These are phyloP conservation scores for Drosophila ambigua DNA, from an alignment of 1,140 invertebrate genomes.

Conservation along the genomic window DNA sequence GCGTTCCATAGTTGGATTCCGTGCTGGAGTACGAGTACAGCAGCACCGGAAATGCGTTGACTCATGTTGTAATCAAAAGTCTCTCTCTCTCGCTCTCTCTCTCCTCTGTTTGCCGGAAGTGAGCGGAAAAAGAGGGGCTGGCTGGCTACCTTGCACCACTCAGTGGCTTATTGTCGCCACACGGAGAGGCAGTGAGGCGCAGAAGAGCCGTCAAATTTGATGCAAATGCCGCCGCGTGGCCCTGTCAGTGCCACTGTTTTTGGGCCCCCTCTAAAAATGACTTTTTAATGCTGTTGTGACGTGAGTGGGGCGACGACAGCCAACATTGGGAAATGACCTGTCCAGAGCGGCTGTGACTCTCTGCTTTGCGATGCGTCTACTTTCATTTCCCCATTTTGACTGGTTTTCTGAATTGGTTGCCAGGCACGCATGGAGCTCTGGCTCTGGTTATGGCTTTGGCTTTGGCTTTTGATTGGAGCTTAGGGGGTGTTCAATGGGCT, in stretches of 20 bases:
- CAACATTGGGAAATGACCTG: too few relatives aligned
- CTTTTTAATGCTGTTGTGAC: conserved; percentile 43
- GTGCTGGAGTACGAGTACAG: neutral
- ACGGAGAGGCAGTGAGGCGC: conserved; percentile 61
- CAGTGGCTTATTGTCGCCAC: conserved; percentile 8
- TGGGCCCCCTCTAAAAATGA: conserved; percentile 22
- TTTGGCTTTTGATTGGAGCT: conserved; percentile 39
- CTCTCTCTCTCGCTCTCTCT: neutral
- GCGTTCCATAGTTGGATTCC: conserved; percentile 61
- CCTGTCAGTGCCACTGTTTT: neutral
- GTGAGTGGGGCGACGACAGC: conserved; percentile 13
- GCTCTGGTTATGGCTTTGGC: neutral
- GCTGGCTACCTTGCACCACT: conserved; percentile 46
- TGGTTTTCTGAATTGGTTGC: conserved; percentile 20
- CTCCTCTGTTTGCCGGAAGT: conserved; percentile 44
- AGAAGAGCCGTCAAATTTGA: conserved; percentile 52
- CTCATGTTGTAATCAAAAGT: conserved; percentile 4
- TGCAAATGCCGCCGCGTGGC: conserved; percentile 36
- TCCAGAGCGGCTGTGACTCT: neutral
- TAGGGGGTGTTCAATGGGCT: conserved; percentile 17
- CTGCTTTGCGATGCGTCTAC: conserved; percentile 1
- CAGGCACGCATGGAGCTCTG: conserved; percentile 33
- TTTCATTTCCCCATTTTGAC: neutral
- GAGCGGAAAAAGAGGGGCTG: conserved; percentile 5
- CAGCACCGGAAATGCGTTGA: neutral